Conservation (phyloP, 1,140 invertebrate species). For the Caenorhabditis inopinata region DNA sequence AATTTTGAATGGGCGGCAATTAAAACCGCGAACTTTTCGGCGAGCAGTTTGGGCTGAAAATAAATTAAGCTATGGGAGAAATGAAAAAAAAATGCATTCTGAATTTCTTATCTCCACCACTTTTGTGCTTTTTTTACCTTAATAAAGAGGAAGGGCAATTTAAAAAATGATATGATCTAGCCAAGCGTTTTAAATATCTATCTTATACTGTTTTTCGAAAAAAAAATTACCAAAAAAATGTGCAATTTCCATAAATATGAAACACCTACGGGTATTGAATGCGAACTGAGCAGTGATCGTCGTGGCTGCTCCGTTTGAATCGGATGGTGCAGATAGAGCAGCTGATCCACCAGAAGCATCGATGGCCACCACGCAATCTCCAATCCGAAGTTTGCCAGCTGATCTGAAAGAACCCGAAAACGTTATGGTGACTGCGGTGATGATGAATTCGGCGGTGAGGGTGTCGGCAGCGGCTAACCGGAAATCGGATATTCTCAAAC, state of each 20-base stretch:
- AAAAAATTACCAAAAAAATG: background rate
- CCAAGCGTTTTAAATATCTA: no score
- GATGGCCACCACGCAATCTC: slow-evolving; percentile 39
- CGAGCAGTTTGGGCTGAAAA: no score
- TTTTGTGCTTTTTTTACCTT: no score
- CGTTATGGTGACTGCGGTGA: background rate
- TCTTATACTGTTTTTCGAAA: no score
- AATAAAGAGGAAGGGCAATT: no score
- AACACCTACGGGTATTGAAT: slow-evolving; percentile 1
- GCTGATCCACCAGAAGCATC: slow-evolving; percentile 6
- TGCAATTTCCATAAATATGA: no score
- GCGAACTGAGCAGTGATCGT: background rate
- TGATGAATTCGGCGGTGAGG: background rate
- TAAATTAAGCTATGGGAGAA: no score
- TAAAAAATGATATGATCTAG: no score
- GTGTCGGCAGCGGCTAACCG: background rate
- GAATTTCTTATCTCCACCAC: no score
- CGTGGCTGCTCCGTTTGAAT: background rate
- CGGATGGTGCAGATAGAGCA: background rate
- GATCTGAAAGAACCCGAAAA: slow-evolving; percentile 28
- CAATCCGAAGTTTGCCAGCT: slow-evolving; percentile 41
- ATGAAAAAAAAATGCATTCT: no score
- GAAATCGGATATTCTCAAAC: slow-evolving; percentile 32
- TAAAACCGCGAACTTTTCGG: no score
- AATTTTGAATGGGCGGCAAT: no score